Evolutionary conservation across 2,113 vertebrate species (phyloP).

Genomic region (Triplophysa siluroides): DNA sequence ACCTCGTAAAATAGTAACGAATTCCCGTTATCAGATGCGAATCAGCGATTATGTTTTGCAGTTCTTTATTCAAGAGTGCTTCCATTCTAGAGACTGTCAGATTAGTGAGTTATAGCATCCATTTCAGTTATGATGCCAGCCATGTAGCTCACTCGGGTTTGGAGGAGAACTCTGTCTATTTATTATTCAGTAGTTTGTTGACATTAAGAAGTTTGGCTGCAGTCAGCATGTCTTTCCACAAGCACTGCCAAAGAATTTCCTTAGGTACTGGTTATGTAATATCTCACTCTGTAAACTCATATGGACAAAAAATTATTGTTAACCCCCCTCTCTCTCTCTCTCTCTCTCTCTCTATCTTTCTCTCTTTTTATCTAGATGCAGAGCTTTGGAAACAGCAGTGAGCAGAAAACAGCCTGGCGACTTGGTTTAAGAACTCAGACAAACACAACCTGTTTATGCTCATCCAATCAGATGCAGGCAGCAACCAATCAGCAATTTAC

Average conservation of each 20-base stretch:
- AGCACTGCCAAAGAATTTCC: not conserved
- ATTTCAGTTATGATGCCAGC: no score
- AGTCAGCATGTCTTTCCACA: conserved; percentile 1
- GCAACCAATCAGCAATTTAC: conserved; percentile 22
- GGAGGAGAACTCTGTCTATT: not conserved
- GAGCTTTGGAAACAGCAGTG: not conserved
- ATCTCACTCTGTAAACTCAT: conserved; percentile 11
- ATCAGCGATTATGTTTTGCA: no score
- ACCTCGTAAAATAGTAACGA: no score
- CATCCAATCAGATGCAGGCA: conserved; percentile 14
- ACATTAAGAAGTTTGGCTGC: conserved; percentile 17
- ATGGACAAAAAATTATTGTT: conserved; percentile 1
- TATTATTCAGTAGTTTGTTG: conserved; percentile 20
- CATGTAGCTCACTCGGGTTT: not conserved
- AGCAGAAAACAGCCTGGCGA: conserved; percentile 35
- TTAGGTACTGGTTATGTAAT: conserved; percentile 25
- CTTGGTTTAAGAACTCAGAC: conserved; percentile 14
- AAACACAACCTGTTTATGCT: not conserved
- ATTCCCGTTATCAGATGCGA: no score
- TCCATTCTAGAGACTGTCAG: no score
- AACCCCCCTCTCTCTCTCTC: not conserved
- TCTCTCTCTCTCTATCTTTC: not conserved
- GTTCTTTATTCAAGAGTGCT: no score
- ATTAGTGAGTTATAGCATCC: no score
- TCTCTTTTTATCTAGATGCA: conserved; percentile 3